These are phyloP conservation scores for Mixornis gularis DNA, from an alignment of 2,113 vertebrate genomes.

Conservation along the genomic window DNA sequence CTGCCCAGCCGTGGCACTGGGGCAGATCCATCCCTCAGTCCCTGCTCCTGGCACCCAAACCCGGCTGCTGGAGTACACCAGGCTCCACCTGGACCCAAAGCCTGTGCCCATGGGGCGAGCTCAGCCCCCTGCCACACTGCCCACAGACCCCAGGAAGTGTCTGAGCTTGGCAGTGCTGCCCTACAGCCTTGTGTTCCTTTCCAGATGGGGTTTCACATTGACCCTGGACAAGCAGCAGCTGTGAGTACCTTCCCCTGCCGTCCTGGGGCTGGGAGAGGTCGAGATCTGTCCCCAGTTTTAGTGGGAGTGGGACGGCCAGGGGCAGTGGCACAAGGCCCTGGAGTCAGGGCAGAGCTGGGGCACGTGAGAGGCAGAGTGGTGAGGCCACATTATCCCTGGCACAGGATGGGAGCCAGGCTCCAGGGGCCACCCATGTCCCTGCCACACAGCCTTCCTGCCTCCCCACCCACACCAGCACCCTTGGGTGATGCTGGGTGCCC, in stretches of 20 bases:
- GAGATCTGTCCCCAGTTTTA: neutral
- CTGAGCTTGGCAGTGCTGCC: neutral
- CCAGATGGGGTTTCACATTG: conserved; percentile 91
- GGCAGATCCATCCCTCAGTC: rapidly evolving
- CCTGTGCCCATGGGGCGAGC: rapidly evolving
- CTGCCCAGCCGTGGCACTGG: neutral
- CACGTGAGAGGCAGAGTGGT: neutral
- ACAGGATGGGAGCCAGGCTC: neutral
- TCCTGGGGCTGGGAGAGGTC: neutral
- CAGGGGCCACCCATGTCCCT: neutral
- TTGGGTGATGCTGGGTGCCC: neutral
- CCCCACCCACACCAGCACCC: neutral
- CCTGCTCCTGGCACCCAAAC: neutral
- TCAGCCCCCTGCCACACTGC: neutral
- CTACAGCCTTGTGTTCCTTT: neutral
- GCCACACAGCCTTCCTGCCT: neutral
- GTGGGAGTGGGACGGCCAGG: neutral
- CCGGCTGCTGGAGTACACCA: neutral
- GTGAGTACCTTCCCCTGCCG: conserved; percentile 71
- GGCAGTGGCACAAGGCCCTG: neutral
- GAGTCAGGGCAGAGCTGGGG: neutral
- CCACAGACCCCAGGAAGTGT: neutral
- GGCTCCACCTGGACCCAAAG: neutral
- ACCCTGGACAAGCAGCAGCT: conserved; percentile 89
- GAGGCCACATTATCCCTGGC: neutral